Conservation (phyloP, 2,797 vertebrate species). For the Trachurus trachurus region DNA sequence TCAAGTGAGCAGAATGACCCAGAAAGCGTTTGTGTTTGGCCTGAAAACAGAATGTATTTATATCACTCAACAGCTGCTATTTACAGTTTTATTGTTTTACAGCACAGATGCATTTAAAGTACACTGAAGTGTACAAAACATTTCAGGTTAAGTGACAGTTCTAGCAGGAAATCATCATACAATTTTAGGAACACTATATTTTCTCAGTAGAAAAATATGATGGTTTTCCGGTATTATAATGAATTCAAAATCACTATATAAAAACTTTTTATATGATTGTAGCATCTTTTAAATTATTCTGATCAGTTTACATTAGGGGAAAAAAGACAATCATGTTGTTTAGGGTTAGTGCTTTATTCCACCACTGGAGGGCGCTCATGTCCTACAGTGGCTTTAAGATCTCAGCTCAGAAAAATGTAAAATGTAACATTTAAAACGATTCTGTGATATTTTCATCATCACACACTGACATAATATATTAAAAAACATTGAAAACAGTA, state of each 20-base stretch:
- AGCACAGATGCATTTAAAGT: neutral
- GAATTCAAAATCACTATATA: neutral
- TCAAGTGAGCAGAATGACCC: conserved; percentile 97
- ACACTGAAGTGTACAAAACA: neutral
- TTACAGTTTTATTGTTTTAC: neutral
- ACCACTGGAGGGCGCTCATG: neutral
- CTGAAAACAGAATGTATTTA: conserved; percentile 80
- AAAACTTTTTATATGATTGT: neutral
- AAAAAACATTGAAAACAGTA: conserved; percentile 24
- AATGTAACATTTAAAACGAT: neutral
- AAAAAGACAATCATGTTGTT: neutral
- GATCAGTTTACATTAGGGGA: neutral
- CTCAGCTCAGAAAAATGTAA: neutral
- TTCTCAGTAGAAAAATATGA: neutral
- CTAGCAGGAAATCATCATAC: neutral
- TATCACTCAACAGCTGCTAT: conserved; percentile 12
- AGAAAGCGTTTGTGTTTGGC: conserved; percentile 98
- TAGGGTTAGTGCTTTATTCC: neutral
- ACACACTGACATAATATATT: neutral
- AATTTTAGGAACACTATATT: neutral
- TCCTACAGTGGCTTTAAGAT: neutral
- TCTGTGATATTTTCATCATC: neutral
- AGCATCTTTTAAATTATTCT: neutral
- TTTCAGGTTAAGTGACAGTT: neutral
- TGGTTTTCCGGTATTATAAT: neutral